phyloP scores from a whole-genome alignment of 2,888 invertebrate genomes.

The Tenthredo distinguenda region DNA sequence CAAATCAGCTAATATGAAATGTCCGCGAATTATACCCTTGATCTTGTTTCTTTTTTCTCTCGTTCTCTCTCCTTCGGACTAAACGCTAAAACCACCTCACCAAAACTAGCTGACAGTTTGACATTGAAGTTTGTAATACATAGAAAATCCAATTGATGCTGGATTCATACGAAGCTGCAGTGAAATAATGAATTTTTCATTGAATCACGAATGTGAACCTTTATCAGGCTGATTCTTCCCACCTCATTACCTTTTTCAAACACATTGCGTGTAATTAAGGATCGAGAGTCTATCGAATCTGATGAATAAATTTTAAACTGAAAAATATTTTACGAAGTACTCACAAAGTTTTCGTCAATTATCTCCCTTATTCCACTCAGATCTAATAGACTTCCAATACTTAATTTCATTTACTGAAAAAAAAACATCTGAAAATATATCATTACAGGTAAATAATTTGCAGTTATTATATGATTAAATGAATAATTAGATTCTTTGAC shows the following conservation, averaged over 20 bases:
- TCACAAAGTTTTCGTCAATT: background rate
- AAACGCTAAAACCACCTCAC: background rate
- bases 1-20: background rate
- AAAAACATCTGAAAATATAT: background rate
- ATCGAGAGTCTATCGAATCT: background rate
- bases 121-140: slow-evolving; percentile 1
- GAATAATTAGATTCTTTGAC: background rate
- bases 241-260: background rate
- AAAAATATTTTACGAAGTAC: background rate
- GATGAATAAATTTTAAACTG: background rate
- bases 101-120: background rate
- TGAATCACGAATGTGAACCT: background rate
- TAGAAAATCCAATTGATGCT: background rate
- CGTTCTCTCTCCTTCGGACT: background rate
- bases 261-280: background rate
- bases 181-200: background rate
- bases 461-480: background rate
- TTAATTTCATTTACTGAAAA: background rate
- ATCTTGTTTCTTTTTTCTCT: background rate
- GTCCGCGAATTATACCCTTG: slow-evolving; percentile 7
- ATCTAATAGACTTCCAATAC: background rate
- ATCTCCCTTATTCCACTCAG: background rate
- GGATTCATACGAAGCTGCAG: background rate
- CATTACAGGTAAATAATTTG: background rate
- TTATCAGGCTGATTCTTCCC: too few species aligned